phyloP scores from a whole-genome alignment of 2,888 invertebrate genomes.

The Meiosimyza platycephala region DNA sequence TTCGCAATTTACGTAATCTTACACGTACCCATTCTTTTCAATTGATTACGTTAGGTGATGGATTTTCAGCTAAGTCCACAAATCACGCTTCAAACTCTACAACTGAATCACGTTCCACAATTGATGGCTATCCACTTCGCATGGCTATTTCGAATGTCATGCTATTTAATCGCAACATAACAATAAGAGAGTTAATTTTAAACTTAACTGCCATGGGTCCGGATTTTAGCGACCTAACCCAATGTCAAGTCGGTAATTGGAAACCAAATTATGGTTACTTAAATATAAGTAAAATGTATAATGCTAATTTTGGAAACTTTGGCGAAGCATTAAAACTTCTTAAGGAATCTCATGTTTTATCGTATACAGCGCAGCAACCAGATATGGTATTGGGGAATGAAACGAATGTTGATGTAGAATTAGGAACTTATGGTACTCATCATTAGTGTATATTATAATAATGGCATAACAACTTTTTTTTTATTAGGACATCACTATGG shows the following conservation, averaged over 20 bases:
- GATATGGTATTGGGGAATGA: slow-evolving; percentile 67
- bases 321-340: slow-evolving; percentile 69
- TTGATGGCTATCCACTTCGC: slow-evolving; percentile 55
- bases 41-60: slow-evolving; percentile 60
- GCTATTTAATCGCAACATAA: slow-evolving; percentile 60
- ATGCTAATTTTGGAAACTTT: slow-evolving; percentile 55
- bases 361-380: slow-evolving; percentile 75
- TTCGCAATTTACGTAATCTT: slow-evolving; percentile 55
- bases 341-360: slow-evolving; percentile 73
- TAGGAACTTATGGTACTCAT: slow-evolving; percentile 50
- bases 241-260: slow-evolving; percentile 63
- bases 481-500: slow-evolving; percentile 54
- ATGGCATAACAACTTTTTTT: background rate
- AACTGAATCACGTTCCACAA: slow-evolving; percentile 58
- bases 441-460: background rate
- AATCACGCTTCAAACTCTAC: slow-evolving; percentile 25
- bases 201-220: slow-evolving; percentile 66
- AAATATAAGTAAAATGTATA: slow-evolving; percentile 56
- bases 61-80: slow-evolving; percentile 45
- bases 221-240: slow-evolving; percentile 63
- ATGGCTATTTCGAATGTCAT: slow-evolving; percentile 63
- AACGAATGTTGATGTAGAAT: slow-evolving; percentile 38
- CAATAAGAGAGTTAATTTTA: slow-evolving; percentile 53
- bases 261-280: slow-evolving; percentile 64
- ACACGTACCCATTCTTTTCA: slow-evolving; percentile 60